Base-by-base conservation (phyloP, 2,113 vertebrate genomes). In the Octodon degus region DNA sequence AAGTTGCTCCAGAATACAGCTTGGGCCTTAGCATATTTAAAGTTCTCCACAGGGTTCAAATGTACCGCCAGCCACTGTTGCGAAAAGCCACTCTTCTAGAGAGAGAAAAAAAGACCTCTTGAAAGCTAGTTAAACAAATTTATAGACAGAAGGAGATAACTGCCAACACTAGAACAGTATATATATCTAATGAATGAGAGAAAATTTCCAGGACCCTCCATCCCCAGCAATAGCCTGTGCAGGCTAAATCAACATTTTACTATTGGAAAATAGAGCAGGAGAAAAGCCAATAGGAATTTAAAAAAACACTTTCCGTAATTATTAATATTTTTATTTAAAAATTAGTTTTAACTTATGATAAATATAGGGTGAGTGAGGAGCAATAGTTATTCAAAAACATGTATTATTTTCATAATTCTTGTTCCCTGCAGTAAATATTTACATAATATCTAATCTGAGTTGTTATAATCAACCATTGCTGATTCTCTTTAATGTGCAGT, bases 391-490 rank as follows among this genome's bases (percentile, higher is more conserved):
- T 90, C 6, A 10, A 92, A 96, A 97, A 95, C 87, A 90, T 86
- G 47, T 89, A 65, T 86, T 89, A 55, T 93, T 97, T 94, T 97
- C 93, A 95, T 87, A 90, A 68, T 91, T 86, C 81, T 81, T 95
- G 22, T 94, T 96, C 81, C 77, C 76, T 85, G 34, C 79, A 80
- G 94, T 97, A 97, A 97, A 95, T 97, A 94, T 97, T 95, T 97
- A 91, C 93, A 79, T 96, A 96, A 94, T 13, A 11, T 92, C 72
- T 96, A 88, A 96, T 90, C 96, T 96, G 87, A 90, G 93, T 88
- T 90, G 91, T 95, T 97, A 79, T 10, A 97, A 88, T 90, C 93
- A 95, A 50, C 96, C 91, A 93, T 74, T 83, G 47, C 82, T 86
- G 17, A 90, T 89, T 97, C 62, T 77, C 92, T 97, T 97, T 95